phyloP scores from a whole-genome alignment of 2,113 vertebrate species.

The Columba janthina region DNA sequence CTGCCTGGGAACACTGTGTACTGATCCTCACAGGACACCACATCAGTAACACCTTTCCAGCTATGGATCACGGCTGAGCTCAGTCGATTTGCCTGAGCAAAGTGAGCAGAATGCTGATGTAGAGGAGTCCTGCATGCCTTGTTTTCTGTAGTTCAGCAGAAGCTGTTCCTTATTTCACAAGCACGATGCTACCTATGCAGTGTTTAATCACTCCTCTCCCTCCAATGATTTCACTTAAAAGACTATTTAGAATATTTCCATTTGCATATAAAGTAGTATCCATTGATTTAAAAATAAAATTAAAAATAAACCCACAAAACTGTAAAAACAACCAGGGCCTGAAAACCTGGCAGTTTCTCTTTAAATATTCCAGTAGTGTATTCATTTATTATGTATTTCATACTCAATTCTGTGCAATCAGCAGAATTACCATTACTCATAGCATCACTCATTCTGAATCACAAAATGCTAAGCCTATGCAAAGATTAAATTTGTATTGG shows the following conservation, averaged over 20 bases:
- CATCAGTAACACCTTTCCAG: neutral
- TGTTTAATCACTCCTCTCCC: neutral
- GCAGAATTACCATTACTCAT: constrained; percentile 49
- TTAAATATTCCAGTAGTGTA: neutral
- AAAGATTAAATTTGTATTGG: constrained; percentile 51
- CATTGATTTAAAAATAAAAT: neutral
- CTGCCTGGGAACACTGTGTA: too few species aligned
- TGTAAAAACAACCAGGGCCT: neutral
- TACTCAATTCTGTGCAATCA: constrained; percentile 33
- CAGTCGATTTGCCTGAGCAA: neutral
- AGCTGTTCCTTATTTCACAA: neutral
- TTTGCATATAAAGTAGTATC: accelerated
- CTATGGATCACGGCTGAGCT: neutral
- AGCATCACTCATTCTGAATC: constrained; percentile 13
- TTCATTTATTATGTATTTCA: constrained; percentile 19
- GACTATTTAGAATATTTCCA: neutral
- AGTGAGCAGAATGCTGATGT: neutral
- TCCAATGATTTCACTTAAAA: neutral
- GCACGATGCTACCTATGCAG: accelerated
- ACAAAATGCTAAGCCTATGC: constrained; percentile 7
- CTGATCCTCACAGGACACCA: too few species aligned
- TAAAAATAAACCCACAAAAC: neutral
- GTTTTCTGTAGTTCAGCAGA: neutral
- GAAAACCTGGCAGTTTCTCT: neutral
- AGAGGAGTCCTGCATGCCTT: accelerated